These are phyloP conservation scores for Cotesia congregata DNA, from an alignment of 2,888 invertebrate genomes.

Conservation along the genomic window DNA sequence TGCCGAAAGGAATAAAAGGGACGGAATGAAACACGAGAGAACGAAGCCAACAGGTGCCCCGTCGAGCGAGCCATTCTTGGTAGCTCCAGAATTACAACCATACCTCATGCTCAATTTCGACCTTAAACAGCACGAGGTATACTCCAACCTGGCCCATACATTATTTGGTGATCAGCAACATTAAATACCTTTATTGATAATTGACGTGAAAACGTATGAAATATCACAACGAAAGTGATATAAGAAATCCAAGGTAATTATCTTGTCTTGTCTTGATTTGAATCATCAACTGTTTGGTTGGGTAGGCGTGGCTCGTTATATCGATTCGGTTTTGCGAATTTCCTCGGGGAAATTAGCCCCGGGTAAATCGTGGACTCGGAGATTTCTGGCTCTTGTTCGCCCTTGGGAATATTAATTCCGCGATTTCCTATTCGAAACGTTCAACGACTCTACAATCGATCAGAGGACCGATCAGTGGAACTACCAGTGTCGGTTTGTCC, in stretches of 20 bases:
- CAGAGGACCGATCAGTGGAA: constrained; percentile 6
- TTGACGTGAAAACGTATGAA: no score
- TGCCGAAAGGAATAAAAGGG: constrained; percentile 7
- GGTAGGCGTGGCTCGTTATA: constrained; percentile 36
- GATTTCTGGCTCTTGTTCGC: constrained; percentile 33
- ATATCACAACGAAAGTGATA: no score
- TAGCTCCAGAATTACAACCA: not conserved
- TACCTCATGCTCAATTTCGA: not conserved
- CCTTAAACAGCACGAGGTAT: not conserved
- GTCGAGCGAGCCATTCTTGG: not conserved
- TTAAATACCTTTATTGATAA: no score
- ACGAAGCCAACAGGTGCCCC: constrained; percentile 39
- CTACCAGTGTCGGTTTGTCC: constrained; percentile 7
- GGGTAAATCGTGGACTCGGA: constrained; percentile 42
- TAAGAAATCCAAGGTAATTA: no score
- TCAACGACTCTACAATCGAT: constrained; percentile 27
- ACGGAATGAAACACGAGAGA: constrained; percentile 15
- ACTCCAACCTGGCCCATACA: not conserved
- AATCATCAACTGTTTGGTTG: not conserved
- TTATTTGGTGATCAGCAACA: not conserved
- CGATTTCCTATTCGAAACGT: constrained; percentile 36
- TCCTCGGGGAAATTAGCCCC: constrained; percentile 65
- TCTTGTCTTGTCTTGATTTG: not conserved
- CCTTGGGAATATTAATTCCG: constrained; percentile 36
- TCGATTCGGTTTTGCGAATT: constrained; percentile 60